Percentiles rank a stretch among this genome's conserved stretches.
Evolutionary conservation across 1,140 invertebrate species (phyloP).

Genomic region (Brachionus calyciflorus): DNA sequence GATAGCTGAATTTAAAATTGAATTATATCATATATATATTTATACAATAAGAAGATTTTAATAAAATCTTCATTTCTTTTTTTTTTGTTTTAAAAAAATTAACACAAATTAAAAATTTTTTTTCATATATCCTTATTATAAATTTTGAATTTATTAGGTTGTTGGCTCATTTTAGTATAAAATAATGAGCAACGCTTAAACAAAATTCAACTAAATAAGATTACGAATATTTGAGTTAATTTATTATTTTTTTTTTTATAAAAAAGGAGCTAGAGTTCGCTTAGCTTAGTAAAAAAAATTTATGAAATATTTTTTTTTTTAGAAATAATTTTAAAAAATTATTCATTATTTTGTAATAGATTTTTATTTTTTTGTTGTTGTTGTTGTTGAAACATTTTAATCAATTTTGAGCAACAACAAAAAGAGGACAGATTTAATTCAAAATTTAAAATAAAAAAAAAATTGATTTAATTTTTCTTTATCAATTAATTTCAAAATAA

Average conservation of each 20-base stretch:
- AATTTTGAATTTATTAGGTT: constrained; percentile 19
- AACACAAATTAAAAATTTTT: constrained; percentile 20
- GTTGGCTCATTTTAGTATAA: constrained; percentile 22
- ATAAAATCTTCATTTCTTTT: constrained; percentile 7
- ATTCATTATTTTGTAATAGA: too few relatives aligned
- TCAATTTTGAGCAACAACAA: too few relatives aligned
- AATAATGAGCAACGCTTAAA: constrained; percentile 32
- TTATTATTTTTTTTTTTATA: constrained; percentile 14
- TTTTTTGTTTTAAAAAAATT: neutral
- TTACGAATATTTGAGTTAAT: constrained; percentile 32
- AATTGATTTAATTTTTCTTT: too few relatives aligned
- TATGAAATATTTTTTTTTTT: constrained; percentile 19
- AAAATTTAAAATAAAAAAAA: too few relatives aligned
- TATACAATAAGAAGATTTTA: too few relatives aligned
- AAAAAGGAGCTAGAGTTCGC: constrained; percentile 40
- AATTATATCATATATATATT: too few relatives aligned
- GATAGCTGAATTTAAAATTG: too few relatives aligned
- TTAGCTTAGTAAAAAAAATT: constrained; percentile 33
- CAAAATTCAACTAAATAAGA: constrained; percentile 20
- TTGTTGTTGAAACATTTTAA: too few relatives aligned
- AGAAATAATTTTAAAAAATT: too few relatives aligned
- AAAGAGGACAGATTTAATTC: too few relatives aligned
- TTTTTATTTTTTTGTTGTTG: too few relatives aligned
- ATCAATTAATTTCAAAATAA: too few relatives aligned
- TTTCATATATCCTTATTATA: neutral